Percentiles rank a stretch among this genome's conserved stretches.
Conservation (phyloP, 1,140 invertebrate genomes). For the Littorina saxatilis region DNA sequence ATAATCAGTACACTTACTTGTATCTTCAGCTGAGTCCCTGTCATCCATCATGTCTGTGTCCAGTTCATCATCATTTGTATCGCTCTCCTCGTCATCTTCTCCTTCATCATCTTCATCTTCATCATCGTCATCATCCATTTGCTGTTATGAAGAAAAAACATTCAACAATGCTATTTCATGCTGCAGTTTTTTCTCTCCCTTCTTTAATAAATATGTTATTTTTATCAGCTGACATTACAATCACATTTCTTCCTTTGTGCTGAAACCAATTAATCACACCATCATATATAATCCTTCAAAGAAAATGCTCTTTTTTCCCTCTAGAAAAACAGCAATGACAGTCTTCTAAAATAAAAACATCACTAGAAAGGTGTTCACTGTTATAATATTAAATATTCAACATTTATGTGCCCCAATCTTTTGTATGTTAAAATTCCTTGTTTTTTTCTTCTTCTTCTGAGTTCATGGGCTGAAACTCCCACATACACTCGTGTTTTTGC, state of each 20-base stretch:
- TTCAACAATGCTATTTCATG: background rate
- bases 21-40: conserved; percentile 70
- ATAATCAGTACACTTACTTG: conserved; percentile 52
- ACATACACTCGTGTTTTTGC: no score
- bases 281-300: no score
- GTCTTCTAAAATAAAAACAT: no score
- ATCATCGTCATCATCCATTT: conserved; percentile 70
- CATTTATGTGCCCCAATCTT: no score
- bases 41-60: conserved; percentile 73
- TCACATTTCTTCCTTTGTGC: background rate
- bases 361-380: no score
- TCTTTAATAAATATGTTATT: background rate
- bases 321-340: no score
- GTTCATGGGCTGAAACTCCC: no score
- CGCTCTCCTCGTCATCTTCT: conserved; percentile 72
- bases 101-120: conserved; percentile 72
- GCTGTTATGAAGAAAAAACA: conserved; percentile 54
- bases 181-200: background rate
- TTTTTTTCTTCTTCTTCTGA: no score
- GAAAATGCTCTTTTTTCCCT: no score
- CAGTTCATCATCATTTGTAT: conserved; percentile 71
- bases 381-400: no score
- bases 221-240: background rate
- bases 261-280: no score
- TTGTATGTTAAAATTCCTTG: no score